These are phyloP conservation scores for Aeoliscus strigatus DNA, from an alignment of 2,797 vertebrate species.

Conservation along the genomic window DNA sequence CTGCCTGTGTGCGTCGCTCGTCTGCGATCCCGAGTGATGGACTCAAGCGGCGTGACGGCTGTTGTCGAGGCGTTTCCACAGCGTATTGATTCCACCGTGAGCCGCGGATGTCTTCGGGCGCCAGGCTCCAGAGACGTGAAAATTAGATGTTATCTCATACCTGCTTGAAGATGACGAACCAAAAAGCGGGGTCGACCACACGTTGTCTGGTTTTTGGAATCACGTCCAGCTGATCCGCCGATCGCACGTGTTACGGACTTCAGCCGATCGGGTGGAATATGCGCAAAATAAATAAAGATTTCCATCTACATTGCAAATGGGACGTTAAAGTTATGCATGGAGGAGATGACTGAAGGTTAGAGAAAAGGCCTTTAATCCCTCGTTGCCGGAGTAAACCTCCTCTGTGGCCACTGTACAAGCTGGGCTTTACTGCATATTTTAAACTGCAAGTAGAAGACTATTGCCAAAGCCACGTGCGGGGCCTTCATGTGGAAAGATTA, in stretches of 20 bases:
- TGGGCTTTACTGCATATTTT: constrained; percentile 44
- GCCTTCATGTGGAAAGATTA: constrained; percentile 63
- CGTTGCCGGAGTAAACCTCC: constrained; percentile 36
- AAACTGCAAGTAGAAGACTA: constrained; percentile 28
- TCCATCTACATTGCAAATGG: constrained; percentile 53
- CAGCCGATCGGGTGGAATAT: neutral
- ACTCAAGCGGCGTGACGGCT: constrained; percentile 45
- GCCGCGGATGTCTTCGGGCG: constrained; percentile 55
- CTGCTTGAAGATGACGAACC: constrained; percentile 39
- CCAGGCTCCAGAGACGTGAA: constrained; percentile 57
- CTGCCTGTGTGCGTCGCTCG: constrained; percentile 15
- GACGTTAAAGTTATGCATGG: constrained; percentile 26
- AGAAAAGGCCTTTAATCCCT: constrained; percentile 45
- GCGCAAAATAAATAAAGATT: constrained; percentile 45
- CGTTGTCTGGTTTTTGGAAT: constrained; percentile 48
- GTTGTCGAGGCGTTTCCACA: constrained; percentile 56
- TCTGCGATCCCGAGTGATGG: constrained; percentile 40
- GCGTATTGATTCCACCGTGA: constrained; percentile 63
- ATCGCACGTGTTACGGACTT: constrained; percentile 12
- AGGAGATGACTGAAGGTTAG: constrained; percentile 37
- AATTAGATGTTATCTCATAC: constrained; percentile 62
- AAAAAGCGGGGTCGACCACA: no score
- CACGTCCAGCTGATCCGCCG: constrained; percentile 35
- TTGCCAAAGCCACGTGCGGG: constrained; percentile 19
- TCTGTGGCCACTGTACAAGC: constrained; percentile 25